Percentiles rank a stretch among this genome's conserved stretches.
Conservation (phyloP, 2,113 vertebrate species). For the Hippoglossus stenolepis region DNA sequence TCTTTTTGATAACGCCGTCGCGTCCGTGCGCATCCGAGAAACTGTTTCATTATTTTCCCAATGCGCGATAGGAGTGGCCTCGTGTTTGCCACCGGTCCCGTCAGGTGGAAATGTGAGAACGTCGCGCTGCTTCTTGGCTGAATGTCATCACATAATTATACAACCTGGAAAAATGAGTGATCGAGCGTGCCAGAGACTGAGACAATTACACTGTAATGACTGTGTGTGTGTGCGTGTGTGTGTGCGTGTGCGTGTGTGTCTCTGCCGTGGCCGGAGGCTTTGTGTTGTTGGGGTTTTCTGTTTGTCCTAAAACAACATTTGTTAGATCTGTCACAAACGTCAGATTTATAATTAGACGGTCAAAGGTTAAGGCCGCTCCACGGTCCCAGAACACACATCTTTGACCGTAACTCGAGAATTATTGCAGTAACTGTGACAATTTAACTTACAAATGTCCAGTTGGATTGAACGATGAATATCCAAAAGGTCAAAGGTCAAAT, state of each 20-base stretch:
- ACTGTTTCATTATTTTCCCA: slow-evolving; percentile 22
- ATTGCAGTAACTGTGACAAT: no score
- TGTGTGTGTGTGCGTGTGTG: background rate
- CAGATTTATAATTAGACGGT: background rate
- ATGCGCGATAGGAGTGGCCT: slow-evolving; percentile 3
- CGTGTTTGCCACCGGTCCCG: background rate
- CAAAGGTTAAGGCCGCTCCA: background rate
- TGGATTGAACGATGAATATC: no score
- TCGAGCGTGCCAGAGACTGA: background rate
- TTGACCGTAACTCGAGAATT: no score
- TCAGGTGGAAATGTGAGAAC: background rate
- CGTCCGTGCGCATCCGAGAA: background rate
- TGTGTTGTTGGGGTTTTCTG: no score
- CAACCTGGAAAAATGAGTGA: background rate
- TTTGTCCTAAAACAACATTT: no score
- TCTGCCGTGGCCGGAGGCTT: no score
- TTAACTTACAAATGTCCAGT: no score
- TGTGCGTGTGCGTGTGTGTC: no score
- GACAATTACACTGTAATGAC: background rate
- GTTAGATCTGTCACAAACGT: no score
- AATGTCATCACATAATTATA: slow-evolving; percentile 42
- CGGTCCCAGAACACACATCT: no score
- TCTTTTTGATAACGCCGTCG: background rate
- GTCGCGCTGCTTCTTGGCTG: slow-evolving; percentile 1
- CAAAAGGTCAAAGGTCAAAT: background rate